Base-by-base conservation (phyloP, 2,797 vertebrate species). In the Labeo calbasu region DNA sequence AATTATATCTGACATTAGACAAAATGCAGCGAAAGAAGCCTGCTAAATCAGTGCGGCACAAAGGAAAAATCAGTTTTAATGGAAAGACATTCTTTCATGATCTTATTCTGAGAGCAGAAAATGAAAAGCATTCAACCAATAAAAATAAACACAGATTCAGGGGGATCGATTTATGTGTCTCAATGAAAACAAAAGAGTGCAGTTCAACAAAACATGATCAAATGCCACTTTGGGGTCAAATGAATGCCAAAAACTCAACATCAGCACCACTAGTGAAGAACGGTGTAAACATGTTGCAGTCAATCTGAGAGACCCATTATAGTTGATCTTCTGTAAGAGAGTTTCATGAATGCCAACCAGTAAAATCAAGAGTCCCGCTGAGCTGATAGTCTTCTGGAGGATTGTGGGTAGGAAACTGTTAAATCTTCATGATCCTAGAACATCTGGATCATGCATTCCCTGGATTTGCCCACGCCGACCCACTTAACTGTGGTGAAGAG, bases 371-470 rank as follows among this genome's bases (percentile, higher is more conserved):
- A 57, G 48, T 55, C 19, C 50, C 28, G 17, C 21, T 46, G 57
- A 15, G 25, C 25, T 21, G 63, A 32, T 23, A 9, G 48, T 68
- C 75, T 46, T 17, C 36, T 11, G n/a, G 63, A 50, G 32, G 8
- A 53, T 14, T 73, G 28, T 48, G 40, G 32, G 46, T 50, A 68
- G 55, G 21, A 57, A 11, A 7, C 50, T 46, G 72, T 17, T n/a
- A 10, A 55, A 75, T 40, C 32, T 46, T 76, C 61, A 40, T 66
- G 12, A 75, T n/a, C 85, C 94, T 95, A 99, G 85, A 99, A 99
- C 91, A 99, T 96, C 94, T 99, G 97, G 94, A 99, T 99, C 96
- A 99, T 99, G 0, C 97, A 99, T 89, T 99, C 98, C 92, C 98
- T 96, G 89, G 98, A 98, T 89, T 99, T 99, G 90, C 98, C 98